Percentiles rank a stretch among this genome's conserved stretches.
Conservation (phyloP, 2,888 invertebrate species). For the Oeneis ivallda region DNA sequence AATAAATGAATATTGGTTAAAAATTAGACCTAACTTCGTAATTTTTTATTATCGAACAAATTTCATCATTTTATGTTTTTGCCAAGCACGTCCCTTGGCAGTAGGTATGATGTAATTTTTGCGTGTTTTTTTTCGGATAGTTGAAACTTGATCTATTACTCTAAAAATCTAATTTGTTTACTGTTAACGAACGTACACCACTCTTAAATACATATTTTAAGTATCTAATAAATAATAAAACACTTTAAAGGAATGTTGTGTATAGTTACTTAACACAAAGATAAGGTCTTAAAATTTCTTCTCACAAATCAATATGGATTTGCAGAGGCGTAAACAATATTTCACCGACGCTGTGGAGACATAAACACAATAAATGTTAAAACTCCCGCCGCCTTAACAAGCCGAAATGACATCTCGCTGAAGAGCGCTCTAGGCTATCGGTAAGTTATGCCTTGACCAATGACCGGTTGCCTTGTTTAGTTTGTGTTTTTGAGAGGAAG, state of each 20-base stretch:
- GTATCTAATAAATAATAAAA: background rate
- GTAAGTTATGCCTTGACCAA: conserved; percentile 23
- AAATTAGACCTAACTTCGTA: no score
- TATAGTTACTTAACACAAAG: background rate
- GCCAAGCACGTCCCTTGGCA: no score
- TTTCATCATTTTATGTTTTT: no score
- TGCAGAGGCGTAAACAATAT: conserved; percentile 27
- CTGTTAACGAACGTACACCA: no score
- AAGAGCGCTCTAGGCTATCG: conserved; percentile 26
- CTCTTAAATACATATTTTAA: no score
- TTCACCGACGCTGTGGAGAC: conserved; percentile 22
- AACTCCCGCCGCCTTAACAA: conserved; percentile 26
- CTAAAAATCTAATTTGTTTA: no score
- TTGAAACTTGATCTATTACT: no score
- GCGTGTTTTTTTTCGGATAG: no score
- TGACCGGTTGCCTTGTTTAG: conserved; percentile 8
- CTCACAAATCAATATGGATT: conserved; percentile 15
- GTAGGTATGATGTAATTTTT: no score
- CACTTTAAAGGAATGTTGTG: background rate
- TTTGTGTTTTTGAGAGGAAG: conserved; percentile 3
- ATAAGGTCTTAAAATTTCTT: conserved; percentile 5
- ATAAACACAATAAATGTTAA: conserved; percentile 26
- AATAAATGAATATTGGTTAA: no score
- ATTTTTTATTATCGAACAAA: no score
- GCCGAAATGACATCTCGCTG: conserved; percentile 24